Base-by-base conservation (phyloP, 1,140 invertebrate species). In the Tetragonula clypearis region DNA sequence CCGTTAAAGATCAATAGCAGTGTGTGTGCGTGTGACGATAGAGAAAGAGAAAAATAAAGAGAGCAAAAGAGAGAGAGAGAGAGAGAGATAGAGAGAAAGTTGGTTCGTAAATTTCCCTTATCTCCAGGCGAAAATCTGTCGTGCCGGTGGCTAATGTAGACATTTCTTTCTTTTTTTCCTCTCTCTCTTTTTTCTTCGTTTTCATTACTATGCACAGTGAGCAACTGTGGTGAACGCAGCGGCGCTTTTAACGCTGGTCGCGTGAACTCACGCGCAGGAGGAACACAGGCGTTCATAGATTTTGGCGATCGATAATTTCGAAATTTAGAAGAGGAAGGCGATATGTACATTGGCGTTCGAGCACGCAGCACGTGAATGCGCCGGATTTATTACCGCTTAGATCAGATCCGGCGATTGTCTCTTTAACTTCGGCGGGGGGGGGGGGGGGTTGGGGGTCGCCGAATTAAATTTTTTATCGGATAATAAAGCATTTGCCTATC, bases 91-190 rank as follows among this genome's bases (percentile, higher is more conserved):
- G 55, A 15, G 15, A 56, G 55, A 56, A 1, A 49, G 55, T 17
- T 56, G 8, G 60, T 72, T 56, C 56, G 75, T 84, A 86, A 79
- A 84, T 79, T 79, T 80, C 53, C 55, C 65, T 58, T 84, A 79
- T 87, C 86, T 69, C 9, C 17, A 23, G 62, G 12, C 73, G 66
- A 76, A 80, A 58, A 87, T 87, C 86, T 87, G 68, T 76, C 72
- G 76, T 87, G 81, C 65, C 77, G 58, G 85, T 75, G 73, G 66
- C 71, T 73, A 84, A 78, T 80, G 72, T 17, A 78, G 76, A 84
- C 71, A 30, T 78, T 58, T 79, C 58, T 65, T 19, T 75, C 14
- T 74, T 30, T 19, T 58, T 74, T 30, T 19, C 30, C 5, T 17
- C n/a, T 12, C 11, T 11, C 1, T 12, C 11, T 1, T 19, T 15